A percentile compares a stretch with the other conserved stretches of the same genome.
phyloP scores from a whole-genome alignment of 2,113 vertebrate species.

The Jacana jacana region DNA sequence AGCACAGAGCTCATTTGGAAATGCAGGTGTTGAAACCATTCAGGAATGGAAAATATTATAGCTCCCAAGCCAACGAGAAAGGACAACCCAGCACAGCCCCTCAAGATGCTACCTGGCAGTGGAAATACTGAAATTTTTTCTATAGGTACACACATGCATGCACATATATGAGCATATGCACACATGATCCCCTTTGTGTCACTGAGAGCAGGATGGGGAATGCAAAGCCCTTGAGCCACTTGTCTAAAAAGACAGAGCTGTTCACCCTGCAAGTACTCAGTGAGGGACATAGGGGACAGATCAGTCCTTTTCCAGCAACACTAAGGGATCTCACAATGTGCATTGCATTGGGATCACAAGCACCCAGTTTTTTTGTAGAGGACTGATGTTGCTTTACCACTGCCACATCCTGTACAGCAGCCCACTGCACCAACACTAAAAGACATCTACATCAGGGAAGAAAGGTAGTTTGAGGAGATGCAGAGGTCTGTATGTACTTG shows the following conservation, averaged over 20 bases:
- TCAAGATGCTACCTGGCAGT: neutral
- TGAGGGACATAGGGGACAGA: neutral
- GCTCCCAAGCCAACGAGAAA: neutral
- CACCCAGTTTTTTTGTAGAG: neutral
- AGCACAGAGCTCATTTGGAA: neutral
- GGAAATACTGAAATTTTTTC: neutral
- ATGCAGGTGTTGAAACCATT: neutral
- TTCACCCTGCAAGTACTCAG: neutral
- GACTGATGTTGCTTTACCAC: neutral
- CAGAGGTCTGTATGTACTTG: neutral
- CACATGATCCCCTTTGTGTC: neutral
- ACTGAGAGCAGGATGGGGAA: neutral
- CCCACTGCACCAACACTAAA: neutral
- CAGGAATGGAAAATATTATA: neutral
- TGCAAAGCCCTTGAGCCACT: neutral
- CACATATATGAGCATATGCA: neutral
- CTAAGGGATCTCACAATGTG: too few relatives aligned
- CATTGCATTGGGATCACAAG: rapidly evolving
- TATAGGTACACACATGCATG: neutral
- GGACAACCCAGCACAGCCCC: neutral
- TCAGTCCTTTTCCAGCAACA: neutral
- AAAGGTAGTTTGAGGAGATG: neutral
- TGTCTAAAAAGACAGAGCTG: neutral
- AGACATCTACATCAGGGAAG: too few relatives aligned
- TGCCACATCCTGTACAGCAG: neutral